These are phyloP conservation scores for Elaphurus davidianus DNA, from an alignment of 2,113 vertebrate genomes.

Conservation along the genomic window DNA sequence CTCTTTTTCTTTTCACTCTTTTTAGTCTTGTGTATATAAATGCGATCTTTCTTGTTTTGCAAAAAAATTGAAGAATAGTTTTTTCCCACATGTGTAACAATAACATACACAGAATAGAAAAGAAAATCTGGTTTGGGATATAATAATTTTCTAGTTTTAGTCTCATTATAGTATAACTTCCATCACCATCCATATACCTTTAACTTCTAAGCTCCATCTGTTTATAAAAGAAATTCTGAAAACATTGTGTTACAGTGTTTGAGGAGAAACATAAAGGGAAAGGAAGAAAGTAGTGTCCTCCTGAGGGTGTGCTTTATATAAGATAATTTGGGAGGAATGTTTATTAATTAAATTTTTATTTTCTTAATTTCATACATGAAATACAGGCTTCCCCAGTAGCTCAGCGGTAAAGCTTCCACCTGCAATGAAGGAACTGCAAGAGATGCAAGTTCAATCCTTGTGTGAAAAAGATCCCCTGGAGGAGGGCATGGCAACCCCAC, in stretches of 20 bases:
- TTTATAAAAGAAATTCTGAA: neutral
- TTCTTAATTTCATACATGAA: neutral
- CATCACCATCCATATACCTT: neutral
- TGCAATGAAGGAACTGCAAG: neutral
- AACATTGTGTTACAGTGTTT: neutral
- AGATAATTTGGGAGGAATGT: neutral
- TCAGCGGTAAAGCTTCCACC: accelerated
- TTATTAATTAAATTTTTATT: neutral
- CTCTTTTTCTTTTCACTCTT: neutral
- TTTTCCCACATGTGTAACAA: neutral
- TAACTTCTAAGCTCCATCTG: neutral
- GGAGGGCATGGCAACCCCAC: neutral
- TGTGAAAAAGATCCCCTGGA: neutral
- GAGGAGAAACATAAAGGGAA: neutral
- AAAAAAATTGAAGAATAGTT: neutral
- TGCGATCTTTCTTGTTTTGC: neutral
- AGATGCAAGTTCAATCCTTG: neutral
- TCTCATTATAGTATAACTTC: neutral
- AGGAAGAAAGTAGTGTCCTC: neutral
- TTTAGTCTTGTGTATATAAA: neutral
- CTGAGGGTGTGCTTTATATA: neutral
- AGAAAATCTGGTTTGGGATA: neutral
- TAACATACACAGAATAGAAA: slow-evolving; percentile 62
- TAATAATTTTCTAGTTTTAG: slow-evolving; percentile 21
- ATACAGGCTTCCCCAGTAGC: neutral